These are phyloP conservation scores for Drymonia ruficornis DNA, from an alignment of 2,888 invertebrate species.

Conservation along the genomic window DNA sequence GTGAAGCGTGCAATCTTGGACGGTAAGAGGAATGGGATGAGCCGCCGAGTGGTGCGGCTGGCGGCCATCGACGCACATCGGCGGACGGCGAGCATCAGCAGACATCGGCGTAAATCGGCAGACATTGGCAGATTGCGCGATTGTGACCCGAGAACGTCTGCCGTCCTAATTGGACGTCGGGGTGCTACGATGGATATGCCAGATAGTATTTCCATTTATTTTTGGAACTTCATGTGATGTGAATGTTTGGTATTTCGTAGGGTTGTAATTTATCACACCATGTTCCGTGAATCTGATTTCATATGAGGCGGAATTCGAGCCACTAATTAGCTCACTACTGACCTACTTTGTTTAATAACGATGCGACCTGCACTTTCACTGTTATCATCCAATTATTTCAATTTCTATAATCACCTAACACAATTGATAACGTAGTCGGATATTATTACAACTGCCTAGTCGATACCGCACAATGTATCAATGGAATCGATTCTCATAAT, in stretches of 20 bases:
- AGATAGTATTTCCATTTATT: slow-evolving; percentile 28
- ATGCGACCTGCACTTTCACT: neutral
- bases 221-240: neutral
- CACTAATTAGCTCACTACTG: too few species aligned
- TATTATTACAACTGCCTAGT: slow-evolving; percentile 45
- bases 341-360: too few species aligned
- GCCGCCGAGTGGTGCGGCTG: slow-evolving; percentile 21
- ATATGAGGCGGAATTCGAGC: too few species aligned
- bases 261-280: too few species aligned
- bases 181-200: slow-evolving; percentile 32
- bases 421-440: slow-evolving; percentile 45
- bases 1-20: slow-evolving; percentile 18
- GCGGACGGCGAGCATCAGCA: slow-evolving; percentile 28
- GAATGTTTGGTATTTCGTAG: neutral
- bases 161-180: slow-evolving; percentile 34
- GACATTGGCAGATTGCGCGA: slow-evolving; percentile 29
- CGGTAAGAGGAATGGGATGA: slow-evolving; percentile 44
- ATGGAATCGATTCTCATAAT: slow-evolving; percentile 66
- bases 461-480: slow-evolving; percentile 53
- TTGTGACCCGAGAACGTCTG: slow-evolving; percentile 20
- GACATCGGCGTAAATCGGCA: slow-evolving; percentile 11
- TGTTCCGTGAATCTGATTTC: too few species aligned
- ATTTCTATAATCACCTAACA: neutral
- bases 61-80: slow-evolving; percentile 16
- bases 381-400: neutral